Base-by-base conservation (phyloP, 2,888 invertebrate species). In the Drepanosiphum platanoidis region DNA sequence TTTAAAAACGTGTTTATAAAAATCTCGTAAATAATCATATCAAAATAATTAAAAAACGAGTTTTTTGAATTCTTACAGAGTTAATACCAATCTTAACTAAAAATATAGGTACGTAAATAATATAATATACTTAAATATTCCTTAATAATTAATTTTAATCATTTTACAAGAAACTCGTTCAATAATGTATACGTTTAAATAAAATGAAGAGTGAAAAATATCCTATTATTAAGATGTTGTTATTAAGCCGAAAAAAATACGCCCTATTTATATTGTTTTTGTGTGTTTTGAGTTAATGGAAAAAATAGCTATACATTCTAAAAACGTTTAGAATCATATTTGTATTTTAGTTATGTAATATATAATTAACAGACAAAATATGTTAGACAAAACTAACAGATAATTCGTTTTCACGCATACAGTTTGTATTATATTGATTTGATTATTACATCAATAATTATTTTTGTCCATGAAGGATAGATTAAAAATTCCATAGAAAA, bases 1-100 rank as follows among this genome's bases (percentile, higher is more conserved):
- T 78, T 64, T 64, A 4, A 78, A 64, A 64, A 22, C 11, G 8
- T 0, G 8, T 42, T 13, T 42, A 64, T 18, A 27, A 27, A 64
- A 27, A 64, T 27, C 11, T 30, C 5, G 30, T 15, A 46, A 9
- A 46, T 52, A 30, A 64, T 30, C 1, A 22, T 64, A 68, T 68
- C n/a, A 1, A 52, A n/a, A 79, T 30, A 52, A 58, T 70, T 70
- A 36, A 70, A 9, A 80, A 70, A n/a, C 27, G 5, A 5, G 5
- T 79, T 66, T 79, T 79, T 66, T 13, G n/a, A 32, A 52, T 80
- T 30, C 18, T 52, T 52, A 22, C 34, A 70, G 52, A 22, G 9
- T 80, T 70, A 27, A 15, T 80, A 30, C 27, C n/a, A 64, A 66
- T 64, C 7, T 78, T 66, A 78, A 66, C 13, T 42, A 32, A 27